Evolutionary conservation across 2,113 vertebrate genomes (phyloP).

Genomic region (Chrysochloris asiatica): DNA sequence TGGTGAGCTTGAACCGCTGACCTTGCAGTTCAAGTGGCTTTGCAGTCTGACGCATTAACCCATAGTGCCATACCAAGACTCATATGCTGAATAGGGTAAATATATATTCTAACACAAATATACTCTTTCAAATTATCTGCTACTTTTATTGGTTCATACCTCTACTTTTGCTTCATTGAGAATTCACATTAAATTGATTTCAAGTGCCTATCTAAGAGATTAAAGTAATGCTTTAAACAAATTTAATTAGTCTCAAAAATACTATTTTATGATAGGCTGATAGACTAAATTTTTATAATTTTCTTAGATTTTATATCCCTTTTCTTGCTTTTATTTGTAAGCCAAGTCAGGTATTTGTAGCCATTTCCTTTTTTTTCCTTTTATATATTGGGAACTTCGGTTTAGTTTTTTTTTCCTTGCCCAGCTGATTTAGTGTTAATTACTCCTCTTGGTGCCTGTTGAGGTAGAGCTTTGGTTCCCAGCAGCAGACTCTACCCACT

Average conservation of each 20-base stretch:
- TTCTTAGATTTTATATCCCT: conserved; percentile 32
- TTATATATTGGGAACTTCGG: background rate
- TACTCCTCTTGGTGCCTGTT: background rate
- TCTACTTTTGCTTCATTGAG: conserved; percentile 9
- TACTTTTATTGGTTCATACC: conserved; percentile 29
- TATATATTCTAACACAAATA: conserved; percentile 26
- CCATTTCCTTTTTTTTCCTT: conserved; percentile 53
- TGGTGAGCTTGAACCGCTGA: too few relatives aligned
- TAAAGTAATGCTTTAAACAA: conserved; percentile 28
- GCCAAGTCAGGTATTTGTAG: background rate
- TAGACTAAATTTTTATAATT: conserved; percentile 45
- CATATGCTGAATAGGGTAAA: background rate
- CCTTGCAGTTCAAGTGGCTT: too few relatives aligned
- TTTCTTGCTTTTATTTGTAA: conserved; percentile 21
- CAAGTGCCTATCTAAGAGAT: conserved; percentile 28
- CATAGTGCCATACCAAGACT: too few relatives aligned
- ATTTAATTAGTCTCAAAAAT: conserved; percentile 40
- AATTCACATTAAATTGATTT: conserved; percentile 58
- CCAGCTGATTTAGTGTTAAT: background rate
- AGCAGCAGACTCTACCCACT: background rate
- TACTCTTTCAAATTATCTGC: background rate
- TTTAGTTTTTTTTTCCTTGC: background rate
- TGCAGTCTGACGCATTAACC: too few relatives aligned
- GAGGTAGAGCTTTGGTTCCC: background rate
- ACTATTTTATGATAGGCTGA: background rate